Conservation (phyloP, 2,888 invertebrate species). For the Drosophila birchii region DNA sequence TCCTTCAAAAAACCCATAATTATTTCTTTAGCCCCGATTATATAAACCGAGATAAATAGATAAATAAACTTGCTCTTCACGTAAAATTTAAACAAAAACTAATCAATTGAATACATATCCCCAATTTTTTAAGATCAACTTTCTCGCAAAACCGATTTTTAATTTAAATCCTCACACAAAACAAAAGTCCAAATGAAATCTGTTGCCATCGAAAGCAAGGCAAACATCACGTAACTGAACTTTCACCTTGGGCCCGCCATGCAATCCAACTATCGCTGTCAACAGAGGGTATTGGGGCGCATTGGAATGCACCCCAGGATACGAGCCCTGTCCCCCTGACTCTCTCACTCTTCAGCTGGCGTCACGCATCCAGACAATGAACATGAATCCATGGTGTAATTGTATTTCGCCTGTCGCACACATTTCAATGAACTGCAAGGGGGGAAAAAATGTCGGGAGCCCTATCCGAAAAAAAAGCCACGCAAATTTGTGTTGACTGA, state of each 20-base stretch:
- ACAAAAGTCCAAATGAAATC: slow-evolving; percentile 23
- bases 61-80: not conserved
- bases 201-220: slow-evolving; percentile 22
- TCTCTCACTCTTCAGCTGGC: slow-evolving; percentile 50
- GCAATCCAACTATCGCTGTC: slow-evolving; percentile 45
- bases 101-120: no score
- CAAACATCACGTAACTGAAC: slow-evolving; percentile 67
- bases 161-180: not conserved
- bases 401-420: slow-evolving; percentile 60
- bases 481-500: slow-evolving; percentile 54
- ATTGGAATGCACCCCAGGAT: slow-evolving; percentile 37
- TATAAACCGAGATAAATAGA: not conserved
- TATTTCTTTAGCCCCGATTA: not conserved
- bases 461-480: slow-evolving; percentile 7
- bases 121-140: not conserved
- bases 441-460: slow-evolving; percentile 8
- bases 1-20: no score
- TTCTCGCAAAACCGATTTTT: not conserved
- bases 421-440: slow-evolving; percentile 70
- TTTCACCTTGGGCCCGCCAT: slow-evolving; percentile 66
- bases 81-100: not conserved
- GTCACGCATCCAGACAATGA: slow-evolving; percentile 53
- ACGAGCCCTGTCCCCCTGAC: slow-evolving; percentile 5
- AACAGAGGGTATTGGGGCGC: slow-evolving; percentile 27
- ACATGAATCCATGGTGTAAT: slow-evolving; percentile 68